phyloP scores from a whole-genome alignment of 2,888 invertebrate species.

The Nomada flava region DNA sequence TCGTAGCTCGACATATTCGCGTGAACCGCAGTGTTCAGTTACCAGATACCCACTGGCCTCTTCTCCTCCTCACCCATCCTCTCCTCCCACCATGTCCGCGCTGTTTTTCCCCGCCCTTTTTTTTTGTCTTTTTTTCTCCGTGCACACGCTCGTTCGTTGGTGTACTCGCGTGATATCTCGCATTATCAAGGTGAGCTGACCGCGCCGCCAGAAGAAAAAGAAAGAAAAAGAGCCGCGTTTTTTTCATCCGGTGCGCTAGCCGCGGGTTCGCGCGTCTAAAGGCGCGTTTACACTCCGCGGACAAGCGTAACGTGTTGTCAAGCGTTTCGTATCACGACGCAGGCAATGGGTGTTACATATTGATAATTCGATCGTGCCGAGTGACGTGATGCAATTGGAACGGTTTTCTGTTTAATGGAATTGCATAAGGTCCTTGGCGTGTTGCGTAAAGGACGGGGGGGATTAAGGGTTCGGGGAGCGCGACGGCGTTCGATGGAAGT shows the following conservation, averaged over 20 bases:
- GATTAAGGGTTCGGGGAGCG: not conserved
- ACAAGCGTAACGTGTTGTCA: not conserved
- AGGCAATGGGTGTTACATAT: not conserved
- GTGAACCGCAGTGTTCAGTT: constrained; percentile 67
- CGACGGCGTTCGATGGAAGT: not conserved
- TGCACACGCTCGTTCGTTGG: constrained; percentile 50
- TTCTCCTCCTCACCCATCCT: constrained; percentile 14
- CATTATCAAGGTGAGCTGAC: constrained; percentile 75
- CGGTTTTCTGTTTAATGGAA: constrained; percentile 1
- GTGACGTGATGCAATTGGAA: constrained; percentile 4
- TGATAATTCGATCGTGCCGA: constrained; percentile 27
- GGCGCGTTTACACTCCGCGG: constrained; percentile 39
- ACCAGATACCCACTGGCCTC: constrained; percentile 66
- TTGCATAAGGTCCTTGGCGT: not conserved
- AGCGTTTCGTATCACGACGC: not conserved
- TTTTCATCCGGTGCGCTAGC: constrained; percentile 60
- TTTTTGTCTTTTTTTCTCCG: constrained; percentile 19
- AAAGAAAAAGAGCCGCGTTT: constrained; percentile 54
- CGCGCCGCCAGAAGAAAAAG: constrained; percentile 51
- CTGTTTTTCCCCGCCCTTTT: constrained; percentile 24
- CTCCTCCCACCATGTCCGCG: constrained; percentile 26
- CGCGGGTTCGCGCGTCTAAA: constrained; percentile 34
- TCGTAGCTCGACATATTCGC: constrained; percentile 19
- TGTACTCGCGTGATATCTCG: constrained; percentile 72
- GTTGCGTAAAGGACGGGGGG: not conserved